Conservation (phyloP, 2,888 invertebrate species). For the Lordiphosa fenestrarum region DNA sequence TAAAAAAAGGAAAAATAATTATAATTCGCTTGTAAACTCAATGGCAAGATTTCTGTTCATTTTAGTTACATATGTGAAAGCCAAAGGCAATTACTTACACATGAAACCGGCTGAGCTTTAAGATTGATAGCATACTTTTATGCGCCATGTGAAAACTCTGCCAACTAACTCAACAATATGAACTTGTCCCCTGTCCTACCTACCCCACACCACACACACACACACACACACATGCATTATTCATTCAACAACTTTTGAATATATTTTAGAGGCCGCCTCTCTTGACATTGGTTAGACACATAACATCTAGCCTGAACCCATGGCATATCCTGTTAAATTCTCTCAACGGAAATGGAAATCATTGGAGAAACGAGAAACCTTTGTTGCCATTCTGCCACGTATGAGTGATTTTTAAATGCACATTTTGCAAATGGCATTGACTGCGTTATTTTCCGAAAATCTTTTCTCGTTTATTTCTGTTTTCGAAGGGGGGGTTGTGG, state of each 20-base stretch:
- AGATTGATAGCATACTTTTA: conserved; percentile 42
- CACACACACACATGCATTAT: conserved; percentile 47
- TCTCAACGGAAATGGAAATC: conserved; percentile 18
- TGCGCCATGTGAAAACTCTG: conserved; percentile 2
- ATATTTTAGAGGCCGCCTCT: conserved; percentile 27
- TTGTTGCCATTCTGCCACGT: neutral
- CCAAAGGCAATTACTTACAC: neutral
- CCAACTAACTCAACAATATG: no score
- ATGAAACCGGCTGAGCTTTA: neutral
- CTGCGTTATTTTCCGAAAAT: neutral
- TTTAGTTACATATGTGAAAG: neutral
- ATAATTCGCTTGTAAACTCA: no score
- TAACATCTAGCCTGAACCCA: no score
- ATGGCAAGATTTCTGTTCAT: neutral
- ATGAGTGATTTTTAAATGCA: neutral
- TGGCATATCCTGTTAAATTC: neutral
- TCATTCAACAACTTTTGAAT: conserved; percentile 51
- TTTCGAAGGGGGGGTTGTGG: no score
- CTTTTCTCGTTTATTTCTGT: no score
- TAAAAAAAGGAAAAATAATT: neutral
- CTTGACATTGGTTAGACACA: no score
- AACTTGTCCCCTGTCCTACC: neutral
- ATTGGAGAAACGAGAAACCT: conserved; percentile 3
- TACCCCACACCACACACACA: neutral
- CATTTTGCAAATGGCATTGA: conserved; percentile 30